Base-by-base conservation (phyloP, 2,797 vertebrate species). In the Gymnothorax javanicus region DNA sequence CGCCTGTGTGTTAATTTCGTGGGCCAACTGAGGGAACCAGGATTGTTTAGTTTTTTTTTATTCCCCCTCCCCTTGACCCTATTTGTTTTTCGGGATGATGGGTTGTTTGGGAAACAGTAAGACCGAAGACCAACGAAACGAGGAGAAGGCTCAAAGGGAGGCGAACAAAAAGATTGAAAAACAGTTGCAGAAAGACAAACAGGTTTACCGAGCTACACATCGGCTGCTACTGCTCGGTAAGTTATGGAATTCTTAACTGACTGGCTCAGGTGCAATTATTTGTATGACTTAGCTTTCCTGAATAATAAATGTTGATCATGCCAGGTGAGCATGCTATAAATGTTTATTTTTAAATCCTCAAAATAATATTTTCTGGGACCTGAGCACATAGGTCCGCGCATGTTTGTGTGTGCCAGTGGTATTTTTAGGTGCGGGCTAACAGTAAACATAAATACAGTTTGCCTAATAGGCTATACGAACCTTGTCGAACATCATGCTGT, bases 131-230 rank as follows among this genome's bases (percentile, higher is more conserved):
- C 98, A 98, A 97, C 96, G 97, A 95, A 98, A 98, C 94, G 98
- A 98, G 92, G 98, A 98, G 96, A 98, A 98, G 96, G 97, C 97
- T 93, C 98, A 98, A 93, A 96, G 97, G 91, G 98, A 98, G 95
- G 97, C 97, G 89, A 99, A 98, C 96, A 99, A 98, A 91, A 98
- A 98, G 94, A 99, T 99, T 90, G 97, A 99, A 92, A 98, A 98
- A 91, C 98, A 98, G 94, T 96, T 99, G 93, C 97, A 98, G 92
- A 98, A 98, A 94, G 98, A 98, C 97, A 99, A 99, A 91, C 98
- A 99, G 95, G 96, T 98, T 90, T 98, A 98, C 95, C 95, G 97
- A 94, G 97, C 98, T 92, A 99, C 97, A 88, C 97, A 99, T 96
- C 95, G 98, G 93, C 96, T 99, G 92, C 96, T 99, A 90, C 96